phyloP scores from a whole-genome alignment of 2,113 vertebrate species.

The Phoxinus phoxinus region DNA sequence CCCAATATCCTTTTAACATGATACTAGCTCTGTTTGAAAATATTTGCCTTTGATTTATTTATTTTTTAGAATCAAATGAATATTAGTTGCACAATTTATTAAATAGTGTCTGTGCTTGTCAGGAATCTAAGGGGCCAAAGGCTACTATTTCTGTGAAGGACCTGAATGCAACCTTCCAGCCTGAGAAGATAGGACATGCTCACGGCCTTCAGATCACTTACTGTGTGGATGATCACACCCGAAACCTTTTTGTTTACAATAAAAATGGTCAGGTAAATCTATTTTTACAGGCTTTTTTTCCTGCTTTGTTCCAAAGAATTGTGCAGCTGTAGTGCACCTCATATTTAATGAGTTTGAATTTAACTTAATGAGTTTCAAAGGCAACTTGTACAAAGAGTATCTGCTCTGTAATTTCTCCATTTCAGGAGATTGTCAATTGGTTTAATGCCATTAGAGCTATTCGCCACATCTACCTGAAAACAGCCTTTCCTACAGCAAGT shows the following conservation, averaged over 20 bases:
- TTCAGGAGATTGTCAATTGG: constrained; percentile 93
- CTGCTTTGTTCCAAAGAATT: not conserved
- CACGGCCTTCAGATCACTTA: constrained; percentile 90
- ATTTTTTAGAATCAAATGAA: not conserved
- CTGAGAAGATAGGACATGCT: constrained; percentile 84
- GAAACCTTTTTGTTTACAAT: constrained; percentile 90
- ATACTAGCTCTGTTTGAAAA: not conserved
- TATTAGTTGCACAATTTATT: not conserved
- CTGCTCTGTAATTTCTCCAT: not conserved
- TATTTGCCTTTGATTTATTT: not conserved
- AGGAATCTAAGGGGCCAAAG: constrained; percentile 85
- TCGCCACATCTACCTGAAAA: constrained; percentile 86
- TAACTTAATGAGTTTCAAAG: not conserved
- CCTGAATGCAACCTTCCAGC: constrained; percentile 90
- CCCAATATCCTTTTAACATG: not conserved
- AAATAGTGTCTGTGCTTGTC: constrained; percentile 14
- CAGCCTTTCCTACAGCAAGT: constrained; percentile 80
- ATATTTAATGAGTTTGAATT: too few relatives aligned
- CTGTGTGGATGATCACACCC: constrained; percentile 71
- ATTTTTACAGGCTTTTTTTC: not conserved
- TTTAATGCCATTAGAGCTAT: constrained; percentile 89
- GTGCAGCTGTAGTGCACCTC: not conserved
- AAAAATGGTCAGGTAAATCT: constrained; percentile 83
- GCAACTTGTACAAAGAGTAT: not conserved
- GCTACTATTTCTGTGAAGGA: constrained; percentile 82